Evolutionary conservation across 2,888 invertebrate species (phyloP), one percentile per base, ranked within the genome.

Genomic region (Phyllotreta cruciferae): DNA sequence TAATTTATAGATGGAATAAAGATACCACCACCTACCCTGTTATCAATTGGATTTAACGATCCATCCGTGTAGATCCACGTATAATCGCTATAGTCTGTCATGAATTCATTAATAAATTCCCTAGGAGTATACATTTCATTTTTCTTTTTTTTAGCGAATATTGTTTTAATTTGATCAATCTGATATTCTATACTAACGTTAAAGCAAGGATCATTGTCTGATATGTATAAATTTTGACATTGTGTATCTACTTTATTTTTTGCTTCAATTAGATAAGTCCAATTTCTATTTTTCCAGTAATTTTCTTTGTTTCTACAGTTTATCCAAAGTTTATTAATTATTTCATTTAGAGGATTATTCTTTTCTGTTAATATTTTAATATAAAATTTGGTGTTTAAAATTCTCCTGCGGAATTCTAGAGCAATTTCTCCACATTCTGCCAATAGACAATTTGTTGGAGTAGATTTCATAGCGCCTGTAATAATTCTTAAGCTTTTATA

Each of bases 401-500:
- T 44, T 9, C 36, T 9, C 38, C 63, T 52, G 6, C 47, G 13
- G 14, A 24, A 36, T 42, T 58, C 49, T 11, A 63, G 11, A 3
- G 14, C 7, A 9, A 42, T 36, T 44, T 63, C 57, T 49, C 58
- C 60, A 37, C 42, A 36, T 38, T 63, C 63, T 10, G 36, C 37
- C 14, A 60, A 24, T n/a, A 63, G n/a, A 8, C 6, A 6, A 39
- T 60, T 38, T 1, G 11, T 56, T 7, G 64, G 60, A 8, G 64
- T 62, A 4, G 63, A 47, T 34, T 36, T 54, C 63, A 63, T 62
- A 9, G n/a, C 38, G 0, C 62, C 62, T 50, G 34, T 8, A 3
- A 52, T 35, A n/a, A 50, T 35, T 36, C 52, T 39, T 6, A 62
- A n/a, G 9, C 41, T 41, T 50, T 56, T 42, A 13, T 52, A 57